Evolutionary conservation across 2,113 vertebrate genomes (phyloP).

Genomic region (Callorhinus ursinus): DNA sequence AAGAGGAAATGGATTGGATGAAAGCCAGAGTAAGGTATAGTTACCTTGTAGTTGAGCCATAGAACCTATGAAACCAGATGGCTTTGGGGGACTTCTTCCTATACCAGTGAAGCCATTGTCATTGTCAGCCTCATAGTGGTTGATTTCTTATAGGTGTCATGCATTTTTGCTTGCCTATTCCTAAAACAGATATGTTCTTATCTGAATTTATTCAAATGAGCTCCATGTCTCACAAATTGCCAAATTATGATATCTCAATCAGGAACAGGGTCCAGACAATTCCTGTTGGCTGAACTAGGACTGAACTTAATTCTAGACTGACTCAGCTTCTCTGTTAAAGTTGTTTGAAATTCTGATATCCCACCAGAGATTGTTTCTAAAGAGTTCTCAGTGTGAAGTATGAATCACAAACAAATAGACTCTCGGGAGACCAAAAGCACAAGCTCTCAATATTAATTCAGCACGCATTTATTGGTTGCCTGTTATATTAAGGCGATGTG

Average conservation of each 20-base stretch:
- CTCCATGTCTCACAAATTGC: background rate
- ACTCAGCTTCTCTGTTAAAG: slow-evolving; percentile 53
- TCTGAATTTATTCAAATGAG: slow-evolving; percentile 20
- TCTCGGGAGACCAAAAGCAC: slow-evolving; percentile 47
- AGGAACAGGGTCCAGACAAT: slow-evolving; percentile 55
- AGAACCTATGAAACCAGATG: slow-evolving; percentile 9
- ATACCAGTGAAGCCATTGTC: background rate
- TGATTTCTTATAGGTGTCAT: background rate
- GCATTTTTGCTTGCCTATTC: background rate
- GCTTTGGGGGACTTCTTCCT: slow-evolving; percentile 16
- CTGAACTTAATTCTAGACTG: slow-evolving; percentile 52
- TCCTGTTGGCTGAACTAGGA: slow-evolving; percentile 39
- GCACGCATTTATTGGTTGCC: background rate
- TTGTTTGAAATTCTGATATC: slow-evolving; percentile 64
- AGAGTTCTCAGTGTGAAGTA: slow-evolving; percentile 43
- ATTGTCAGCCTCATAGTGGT: background rate
- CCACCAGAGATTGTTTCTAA: slow-evolving; percentile 57
- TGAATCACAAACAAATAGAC: slow-evolving; percentile 54
- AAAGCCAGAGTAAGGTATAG: slow-evolving; percentile 49
- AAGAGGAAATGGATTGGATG: slow-evolving; percentile 70
- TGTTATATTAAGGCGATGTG: background rate
- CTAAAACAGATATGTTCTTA: background rate
- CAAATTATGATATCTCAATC: slow-evolving; percentile 18
- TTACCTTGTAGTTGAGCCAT: slow-evolving; percentile 42
- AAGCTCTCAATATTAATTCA: slow-evolving; percentile 54